Evolutionary conservation across 30 jellyfish, hydroid and myxozoan species (phyloP), one percentile per base, ranked within the genome.

Genomic region (Mastigias papua): DNA sequence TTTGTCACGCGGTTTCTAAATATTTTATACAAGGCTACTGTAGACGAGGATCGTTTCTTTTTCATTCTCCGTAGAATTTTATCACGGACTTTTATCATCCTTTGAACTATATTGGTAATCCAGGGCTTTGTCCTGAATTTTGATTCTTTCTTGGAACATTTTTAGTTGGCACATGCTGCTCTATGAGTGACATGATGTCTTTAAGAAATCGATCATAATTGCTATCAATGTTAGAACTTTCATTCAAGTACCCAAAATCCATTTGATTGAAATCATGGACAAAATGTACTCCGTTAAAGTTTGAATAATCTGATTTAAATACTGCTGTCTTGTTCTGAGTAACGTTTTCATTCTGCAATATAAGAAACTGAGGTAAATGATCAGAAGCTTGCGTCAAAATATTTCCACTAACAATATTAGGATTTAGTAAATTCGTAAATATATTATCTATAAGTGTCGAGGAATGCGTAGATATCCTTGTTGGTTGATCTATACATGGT

Each of bases 371-470:
- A 35, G 82, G 82, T 11, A 35, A 70, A 35, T 30, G 8, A 35
- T 31, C 61, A 54, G 67, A 54, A 54, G 17, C 17, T 54, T 54
- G 67, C 25, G 20, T 54, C 67, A 54, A 54, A 54, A 70, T 28
- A 70, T 70, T 70, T n/a, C 82, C 82, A 70, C 82, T 23, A 35
- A 35, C 49, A 30, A 70, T 35, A 35, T 70, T 70, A 70, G 82
- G 19, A 65, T 65, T 65, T 65, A 28, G 9, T 70, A 70, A 34
- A 35, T 70, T 70, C 25, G 82, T 32, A 49, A 74, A 74, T 74
- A 74, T 74, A 74, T 74, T 74, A 74, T 74, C 86, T 30, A 74
- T 74, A 74, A 74, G 51, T 21, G 86, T 37, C 23, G 74, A 33
- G 48, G 84, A 72, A 30, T 37, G 74, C 32, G 35, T 64, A n/a